Percentiles rank a stretch among this genome's conserved stretches.
phyloP scores from a whole-genome alignment of 1,140 invertebrate species.

The Neodiprion virginianus region DNA sequence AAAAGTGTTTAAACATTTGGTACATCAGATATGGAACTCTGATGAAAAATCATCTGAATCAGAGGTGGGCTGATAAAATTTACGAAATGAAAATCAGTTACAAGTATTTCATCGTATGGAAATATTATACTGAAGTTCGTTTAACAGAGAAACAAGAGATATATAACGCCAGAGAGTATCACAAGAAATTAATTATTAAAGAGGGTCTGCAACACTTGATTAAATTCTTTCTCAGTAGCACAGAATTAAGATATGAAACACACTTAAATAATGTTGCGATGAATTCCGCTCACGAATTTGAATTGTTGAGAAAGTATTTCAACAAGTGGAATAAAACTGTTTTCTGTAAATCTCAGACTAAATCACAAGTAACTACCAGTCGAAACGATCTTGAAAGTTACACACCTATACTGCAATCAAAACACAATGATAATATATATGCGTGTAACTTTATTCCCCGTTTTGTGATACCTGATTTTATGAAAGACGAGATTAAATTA shows the following conservation, averaged over 20 bases:
- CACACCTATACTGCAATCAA: background rate
- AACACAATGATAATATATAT: background rate
- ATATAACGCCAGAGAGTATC: background rate
- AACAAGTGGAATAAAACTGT: constrained; percentile 31
- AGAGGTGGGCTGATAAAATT: background rate
- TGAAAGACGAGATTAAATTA: constrained; percentile 1
- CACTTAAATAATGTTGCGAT: constrained; percentile 5
- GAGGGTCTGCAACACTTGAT: constrained; percentile 1
- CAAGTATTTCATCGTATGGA: background rate
- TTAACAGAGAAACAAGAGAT: constrained; percentile 1
- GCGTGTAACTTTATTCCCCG: background rate
- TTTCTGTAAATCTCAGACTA: background rate
- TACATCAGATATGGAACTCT: background rate
- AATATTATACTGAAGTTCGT: background rate
- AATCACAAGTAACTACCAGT: background rate
- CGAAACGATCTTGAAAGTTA: background rate
- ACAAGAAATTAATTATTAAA: constrained; percentile 12
- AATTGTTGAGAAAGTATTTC: constrained; percentile 33
- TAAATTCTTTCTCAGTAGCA: background rate
- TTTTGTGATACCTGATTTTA: background rate
- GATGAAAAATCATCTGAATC: constrained; percentile 1
- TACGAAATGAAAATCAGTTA: background rate
- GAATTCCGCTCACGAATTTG: constrained; percentile 21
- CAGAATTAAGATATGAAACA: background rate
- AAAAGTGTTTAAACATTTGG: constrained; percentile 2